A percentile compares a stretch with the other conserved stretches of the same genome.
phyloP scores from a whole-genome alignment of 2,113 vertebrate species.

The Glaucidium brasilianum region DNA sequence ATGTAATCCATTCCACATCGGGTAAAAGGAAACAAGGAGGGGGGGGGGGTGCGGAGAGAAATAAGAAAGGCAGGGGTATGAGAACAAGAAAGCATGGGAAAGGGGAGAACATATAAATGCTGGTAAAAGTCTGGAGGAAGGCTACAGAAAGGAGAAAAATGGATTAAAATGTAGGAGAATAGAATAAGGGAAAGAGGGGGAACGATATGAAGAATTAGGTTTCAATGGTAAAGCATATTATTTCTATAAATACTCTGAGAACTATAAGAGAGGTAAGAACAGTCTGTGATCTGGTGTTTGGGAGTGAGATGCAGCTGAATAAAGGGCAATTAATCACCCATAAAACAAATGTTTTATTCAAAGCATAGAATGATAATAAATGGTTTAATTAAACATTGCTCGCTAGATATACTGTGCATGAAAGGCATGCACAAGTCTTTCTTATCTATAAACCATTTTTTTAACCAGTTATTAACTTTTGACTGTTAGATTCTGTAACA shows the following conservation, averaged over 20 bases:
- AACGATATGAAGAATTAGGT: not conserved
- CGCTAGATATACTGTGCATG: not conserved
- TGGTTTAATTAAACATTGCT: not conserved
- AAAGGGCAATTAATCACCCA: not conserved
- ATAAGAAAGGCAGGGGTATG: not conserved
- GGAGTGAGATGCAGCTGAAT: not conserved
- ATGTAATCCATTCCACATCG: not conserved
- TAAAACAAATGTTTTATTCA: constrained; percentile 1
- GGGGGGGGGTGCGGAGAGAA: accelerated
- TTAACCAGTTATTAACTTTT: not conserved
- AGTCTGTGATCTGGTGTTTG: not conserved
- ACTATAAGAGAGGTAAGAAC: not conserved
- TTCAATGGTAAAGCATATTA: not conserved
- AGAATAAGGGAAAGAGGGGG: not conserved
- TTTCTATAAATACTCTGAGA: not conserved
- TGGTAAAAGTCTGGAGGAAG: not conserved
- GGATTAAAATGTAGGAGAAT: not conserved
- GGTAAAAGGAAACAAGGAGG: not conserved
- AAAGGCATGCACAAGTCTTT: not conserved
- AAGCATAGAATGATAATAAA: not conserved
- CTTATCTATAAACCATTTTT: not conserved
- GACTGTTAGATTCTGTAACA: not conserved
- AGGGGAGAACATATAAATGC: not conserved
- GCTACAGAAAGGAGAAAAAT: not conserved
- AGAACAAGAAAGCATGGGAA: not conserved